A percentile compares a stretch with the other conserved stretches of the same genome.
Evolutionary conservation across 2,888 invertebrate genomes (phyloP).

Genomic region (Plemyria rubiginata): DNA sequence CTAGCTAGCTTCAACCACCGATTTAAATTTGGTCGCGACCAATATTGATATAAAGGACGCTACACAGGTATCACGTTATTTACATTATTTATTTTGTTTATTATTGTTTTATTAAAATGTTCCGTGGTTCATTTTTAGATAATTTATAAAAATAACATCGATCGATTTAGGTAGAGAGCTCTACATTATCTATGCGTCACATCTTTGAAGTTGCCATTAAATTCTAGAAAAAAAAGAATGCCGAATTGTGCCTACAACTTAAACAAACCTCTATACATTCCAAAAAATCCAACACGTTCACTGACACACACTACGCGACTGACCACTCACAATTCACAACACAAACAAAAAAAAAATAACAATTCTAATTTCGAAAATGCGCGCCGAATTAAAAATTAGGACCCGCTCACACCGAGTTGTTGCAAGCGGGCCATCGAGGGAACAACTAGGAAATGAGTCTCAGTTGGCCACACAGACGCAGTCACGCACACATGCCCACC

Average conservation of each 20-base stretch:
- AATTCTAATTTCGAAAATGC: constrained; percentile 59
- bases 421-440: constrained; percentile 80
- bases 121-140: too few species aligned
- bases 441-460: constrained; percentile 81
- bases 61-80: background rate
- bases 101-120: too few species aligned
- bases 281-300: constrained; percentile 49
- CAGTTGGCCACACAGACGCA: constrained; percentile 59
- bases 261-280: constrained; percentile 62
- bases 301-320: constrained; percentile 45
- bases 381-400: constrained; percentile 73
- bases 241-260: constrained; percentile 51
- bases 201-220: constrained; percentile 36
- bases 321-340: constrained; percentile 40
- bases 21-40: too few species aligned
- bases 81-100: too few species aligned
- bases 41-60: too few species aligned
- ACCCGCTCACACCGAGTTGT: constrained; percentile 79
- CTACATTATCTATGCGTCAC: constrained; percentile 13
- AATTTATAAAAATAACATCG: background rate
- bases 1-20: too few species aligned
- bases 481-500: constrained; percentile 52
- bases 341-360: constrained; percentile 37
- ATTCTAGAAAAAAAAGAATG: constrained; percentile 38
- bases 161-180: background rate